Evolutionary conservation across 2,888 invertebrate species (phyloP).

Genomic region (Drosophila formosana): DNA sequence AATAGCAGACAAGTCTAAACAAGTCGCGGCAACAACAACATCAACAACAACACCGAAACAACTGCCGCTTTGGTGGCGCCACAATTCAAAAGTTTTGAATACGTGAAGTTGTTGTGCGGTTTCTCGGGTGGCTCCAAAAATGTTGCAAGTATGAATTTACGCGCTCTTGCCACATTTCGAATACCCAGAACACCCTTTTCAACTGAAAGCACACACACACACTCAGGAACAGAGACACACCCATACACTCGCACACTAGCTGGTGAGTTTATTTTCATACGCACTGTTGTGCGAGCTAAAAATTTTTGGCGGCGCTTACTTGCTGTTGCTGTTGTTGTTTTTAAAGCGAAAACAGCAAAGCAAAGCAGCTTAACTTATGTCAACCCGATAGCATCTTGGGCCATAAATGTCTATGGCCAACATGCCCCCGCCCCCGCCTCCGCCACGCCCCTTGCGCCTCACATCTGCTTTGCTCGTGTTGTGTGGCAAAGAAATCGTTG

Average conservation of each 20-base stretch:
- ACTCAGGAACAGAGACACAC: constrained; percentile 3
- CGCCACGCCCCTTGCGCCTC: too few species aligned
- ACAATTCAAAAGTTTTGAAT: constrained; percentile 60
- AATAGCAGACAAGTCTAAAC: constrained; percentile 77
- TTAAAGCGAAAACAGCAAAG: constrained; percentile 61
- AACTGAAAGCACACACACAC: constrained; percentile 40
- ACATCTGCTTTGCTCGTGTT: neutral
- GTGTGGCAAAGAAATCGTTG: constrained; percentile 66
- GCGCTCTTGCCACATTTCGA: constrained; percentile 61
- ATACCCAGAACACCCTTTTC: constrained; percentile 64
- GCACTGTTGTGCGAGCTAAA: constrained; percentile 34
- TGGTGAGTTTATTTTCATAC: constrained; percentile 45
- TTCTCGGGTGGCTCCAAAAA: constrained; percentile 54
- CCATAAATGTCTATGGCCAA: constrained; percentile 72
- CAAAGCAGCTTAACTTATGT: constrained; percentile 80
- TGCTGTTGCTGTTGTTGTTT: constrained; percentile 53
- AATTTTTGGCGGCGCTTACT: constrained; percentile 26
- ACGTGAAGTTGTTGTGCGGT: constrained; percentile 49
- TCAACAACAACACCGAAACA: constrained; percentile 13
- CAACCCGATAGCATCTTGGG: constrained; percentile 77
- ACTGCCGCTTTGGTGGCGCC: constrained; percentile 2
- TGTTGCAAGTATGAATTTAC: constrained; percentile 63
- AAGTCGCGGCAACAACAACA: constrained; percentile 3
- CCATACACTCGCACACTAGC: constrained; percentile 12
- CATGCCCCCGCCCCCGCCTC: constrained; percentile 7